Evolutionary conservation across 2,797 vertebrate genomes (phyloP).

Genomic region (Danio tinwini): DNA sequence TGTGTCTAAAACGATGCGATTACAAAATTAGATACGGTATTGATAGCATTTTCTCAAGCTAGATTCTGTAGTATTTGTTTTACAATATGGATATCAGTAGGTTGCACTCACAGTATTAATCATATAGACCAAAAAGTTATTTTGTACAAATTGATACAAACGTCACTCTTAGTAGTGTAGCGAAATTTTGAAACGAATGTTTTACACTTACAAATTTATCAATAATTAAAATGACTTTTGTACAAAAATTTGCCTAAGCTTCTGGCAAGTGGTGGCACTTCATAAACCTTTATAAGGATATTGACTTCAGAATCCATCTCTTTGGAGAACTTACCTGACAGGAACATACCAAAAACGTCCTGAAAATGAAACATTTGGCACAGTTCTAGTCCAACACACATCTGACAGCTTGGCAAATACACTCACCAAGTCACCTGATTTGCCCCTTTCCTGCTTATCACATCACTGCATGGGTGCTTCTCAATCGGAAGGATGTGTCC

Average conservation of each 20-base stretch:
- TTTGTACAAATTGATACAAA: conserved; percentile 69
- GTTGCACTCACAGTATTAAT: conserved; percentile 72
- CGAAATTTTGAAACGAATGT: conserved; percentile 51
- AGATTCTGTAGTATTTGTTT: conserved; percentile 47
- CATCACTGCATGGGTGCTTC: background rate
- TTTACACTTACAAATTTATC: conserved; percentile 64
- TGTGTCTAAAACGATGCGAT: background rate
- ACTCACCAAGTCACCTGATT: conserved; percentile 44
- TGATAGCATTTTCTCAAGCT: conserved; percentile 46
- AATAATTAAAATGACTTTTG: conserved; percentile 71
- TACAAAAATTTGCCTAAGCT: conserved; percentile 73
- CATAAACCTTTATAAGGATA: background rate
- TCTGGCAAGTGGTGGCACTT: conserved; percentile 75
- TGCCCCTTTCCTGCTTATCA: conserved; percentile 13
- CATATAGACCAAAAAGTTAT: conserved; percentile 71
- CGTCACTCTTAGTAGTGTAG: conserved; percentile 59
- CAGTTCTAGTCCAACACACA: conserved; percentile 37
- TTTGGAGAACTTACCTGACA: conserved; percentile 23
- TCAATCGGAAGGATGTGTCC: background rate
- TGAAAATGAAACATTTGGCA: conserved; percentile 45
- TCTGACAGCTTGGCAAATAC: conserved; percentile 46
- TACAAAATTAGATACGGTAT: background rate
- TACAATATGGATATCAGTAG: conserved; percentile 69
- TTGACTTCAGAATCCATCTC: conserved; percentile 19
- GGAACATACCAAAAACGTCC: background rate